Percentiles rank a stretch among this genome's conserved stretches.
Conservation (phyloP, 2,888 invertebrate genomes). For the Molanna angustata region DNA sequence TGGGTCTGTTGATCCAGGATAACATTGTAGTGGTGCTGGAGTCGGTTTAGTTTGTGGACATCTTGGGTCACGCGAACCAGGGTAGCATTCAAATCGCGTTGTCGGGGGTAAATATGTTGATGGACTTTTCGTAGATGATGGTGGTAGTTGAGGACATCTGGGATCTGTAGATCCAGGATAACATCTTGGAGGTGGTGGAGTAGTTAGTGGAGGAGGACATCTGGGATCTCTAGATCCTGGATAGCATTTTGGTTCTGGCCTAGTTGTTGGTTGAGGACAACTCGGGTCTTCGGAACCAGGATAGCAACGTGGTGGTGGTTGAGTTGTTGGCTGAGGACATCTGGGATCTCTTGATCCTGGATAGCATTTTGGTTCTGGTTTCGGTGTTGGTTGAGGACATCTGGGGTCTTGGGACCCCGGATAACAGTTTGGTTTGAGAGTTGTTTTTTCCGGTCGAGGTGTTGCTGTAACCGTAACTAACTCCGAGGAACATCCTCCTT, state of each 20-base stretch:
- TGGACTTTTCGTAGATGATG: slow-evolving; percentile 31
- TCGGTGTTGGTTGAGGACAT: slow-evolving; percentile 39
- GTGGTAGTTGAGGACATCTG: slow-evolving; percentile 38
- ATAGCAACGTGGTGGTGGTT: slow-evolving; percentile 36
- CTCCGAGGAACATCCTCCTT: slow-evolving; percentile 20
- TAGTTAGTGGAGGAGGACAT: slow-evolving; percentile 30
- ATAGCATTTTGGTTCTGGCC: slow-evolving; percentile 34
- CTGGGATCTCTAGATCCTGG: slow-evolving; percentile 36
- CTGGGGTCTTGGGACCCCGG: slow-evolving; percentile 43
- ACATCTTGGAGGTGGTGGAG: slow-evolving; percentile 32
- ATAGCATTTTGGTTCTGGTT: slow-evolving; percentile 35
- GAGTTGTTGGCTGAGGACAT: slow-evolving; percentile 24
- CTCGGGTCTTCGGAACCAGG: slow-evolving; percentile 37
- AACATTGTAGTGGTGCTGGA: slow-evolving; percentile 34
- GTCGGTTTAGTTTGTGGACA: slow-evolving; percentile 33
- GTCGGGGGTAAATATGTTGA: slow-evolving; percentile 34
- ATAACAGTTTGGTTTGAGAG: slow-evolving; percentile 37
- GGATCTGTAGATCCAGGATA: slow-evolving; percentile 42
- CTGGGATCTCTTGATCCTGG: slow-evolving; percentile 36
- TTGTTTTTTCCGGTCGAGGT: slow-evolving; percentile 33
- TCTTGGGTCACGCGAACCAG: slow-evolving; percentile 39
- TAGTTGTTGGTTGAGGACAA: slow-evolving; percentile 35
- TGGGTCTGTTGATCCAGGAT: slow-evolving; percentile 36
- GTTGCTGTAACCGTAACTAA: slow-evolving; percentile 18
- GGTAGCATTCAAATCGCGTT: slow-evolving; percentile 26